A percentile compares a stretch with the other conserved stretches of the same genome.
Evolutionary conservation across 2,888 invertebrate genomes (phyloP).

Genomic region (Drosophila mulleri): DNA sequence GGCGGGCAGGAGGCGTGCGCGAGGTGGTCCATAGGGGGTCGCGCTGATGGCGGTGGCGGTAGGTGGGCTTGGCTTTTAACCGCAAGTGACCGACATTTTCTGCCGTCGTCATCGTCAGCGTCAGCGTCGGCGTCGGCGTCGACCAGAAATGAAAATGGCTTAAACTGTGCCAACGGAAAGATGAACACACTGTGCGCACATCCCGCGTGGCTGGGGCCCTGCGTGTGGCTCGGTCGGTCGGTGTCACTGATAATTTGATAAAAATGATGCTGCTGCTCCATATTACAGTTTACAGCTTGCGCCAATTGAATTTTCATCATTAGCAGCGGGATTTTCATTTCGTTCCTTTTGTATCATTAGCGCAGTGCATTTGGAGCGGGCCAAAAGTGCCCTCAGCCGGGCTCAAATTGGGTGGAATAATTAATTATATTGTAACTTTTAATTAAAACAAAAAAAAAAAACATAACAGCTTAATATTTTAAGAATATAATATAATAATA

Average conservation of each 20-base stretch:
- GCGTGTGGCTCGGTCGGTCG: constrained; percentile 13
- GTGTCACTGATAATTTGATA: constrained; percentile 79
- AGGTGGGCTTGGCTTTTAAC: constrained; percentile 54
- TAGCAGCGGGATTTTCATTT: constrained; percentile 36
- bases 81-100: constrained; percentile 80
- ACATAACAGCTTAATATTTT: background rate
- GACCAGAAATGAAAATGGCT: constrained; percentile 75
- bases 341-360: constrained; percentile 12
- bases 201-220: background rate
- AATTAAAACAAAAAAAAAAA: background rate
- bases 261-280: constrained; percentile 72
- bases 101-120: constrained; percentile 49
- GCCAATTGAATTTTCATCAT: constrained; percentile 78
- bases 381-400: background rate
- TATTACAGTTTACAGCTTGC: constrained; percentile 70
- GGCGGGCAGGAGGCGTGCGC: background rate
- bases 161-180: constrained; percentile 75
- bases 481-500: background rate
- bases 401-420: background rate
- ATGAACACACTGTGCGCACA: constrained; percentile 56
- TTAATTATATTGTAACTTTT: background rate
- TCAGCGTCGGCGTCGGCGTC: constrained; percentile 34
- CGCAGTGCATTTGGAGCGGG: constrained; percentile 12
- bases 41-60: too few relatives aligned
- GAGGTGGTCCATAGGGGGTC: background rate